Evolutionary conservation across 1,140 invertebrate genomes (phyloP), one percentile per base, ranked within the genome.

Genomic region (Colletes gigas): DNA sequence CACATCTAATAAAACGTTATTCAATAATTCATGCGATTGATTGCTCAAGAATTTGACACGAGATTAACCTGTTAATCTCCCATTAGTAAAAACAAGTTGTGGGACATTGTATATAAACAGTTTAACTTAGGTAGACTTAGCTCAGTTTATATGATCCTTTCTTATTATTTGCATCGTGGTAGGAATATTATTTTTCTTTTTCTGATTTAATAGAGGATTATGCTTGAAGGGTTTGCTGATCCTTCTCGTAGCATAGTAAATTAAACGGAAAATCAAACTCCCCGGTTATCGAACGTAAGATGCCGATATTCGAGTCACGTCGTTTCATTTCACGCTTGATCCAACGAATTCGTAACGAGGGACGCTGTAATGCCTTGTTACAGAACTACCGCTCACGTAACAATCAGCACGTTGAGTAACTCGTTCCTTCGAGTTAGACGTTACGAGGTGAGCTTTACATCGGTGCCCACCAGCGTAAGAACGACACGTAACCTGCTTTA

Each of bases 361-460:
- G 85, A 78, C 74, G 63, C 72, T 86, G 59, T 87, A 87, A 87
- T 78, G 86, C 82, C 82, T 87, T 83, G 86, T 87, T 86, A 87
- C 74, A 87, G 84, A 87, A 87, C 82, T 83, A 79, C 68, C 71
- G 62, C 30, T 87, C 85, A 86, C 82, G 85, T 87, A 86, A 87
- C 86, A 83, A 79, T 84, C 50, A 60, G 57, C 66, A 39, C 62
- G 78, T 87, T 87, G 71, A 87, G 85, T 86, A 87, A 87, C 82
- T 41, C 81, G 78, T 78, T 81, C 78, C 67, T 65, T 86, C 62
- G 82, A 84, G 83, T 87, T 87, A 87, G 85, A 87, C n/a, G 81
- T 86, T 81, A 83, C 66, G 78, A 83, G 71, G 77, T 47, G 73
- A 86, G 84, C 85, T 86, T 87, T 86, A 85, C 63, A 66, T 86